Percentiles rank a stretch among this genome's conserved stretches.
Evolutionary conservation across 2,888 invertebrate species (phyloP).

Genomic region (Cantharis rustica): DNA sequence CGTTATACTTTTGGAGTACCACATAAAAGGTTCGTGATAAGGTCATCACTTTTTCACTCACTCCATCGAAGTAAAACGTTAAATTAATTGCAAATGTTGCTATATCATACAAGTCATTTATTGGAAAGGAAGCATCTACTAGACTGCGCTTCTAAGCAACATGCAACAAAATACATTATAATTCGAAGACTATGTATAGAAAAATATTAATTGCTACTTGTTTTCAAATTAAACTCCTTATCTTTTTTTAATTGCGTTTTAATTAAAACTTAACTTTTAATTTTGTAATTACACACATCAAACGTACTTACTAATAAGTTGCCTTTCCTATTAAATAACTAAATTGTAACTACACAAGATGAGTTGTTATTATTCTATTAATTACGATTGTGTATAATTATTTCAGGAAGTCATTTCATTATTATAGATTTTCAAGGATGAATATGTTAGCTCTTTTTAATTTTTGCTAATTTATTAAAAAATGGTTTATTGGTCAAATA

Average conservation of each 20-base stretch:
- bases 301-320: background rate
- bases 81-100: background rate
- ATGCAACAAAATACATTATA: background rate
- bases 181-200: background rate
- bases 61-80: background rate
- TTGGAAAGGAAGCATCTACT: background rate
- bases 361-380: conserved; percentile 2
- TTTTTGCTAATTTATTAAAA: background rate
- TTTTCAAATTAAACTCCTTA: background rate
- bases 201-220: background rate
- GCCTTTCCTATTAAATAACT: background rate
- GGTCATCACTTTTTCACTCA: background rate
- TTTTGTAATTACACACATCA: background rate
- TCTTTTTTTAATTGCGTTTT: background rate
- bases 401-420: conserved; percentile 6
- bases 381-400: background rate
- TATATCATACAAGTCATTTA: background rate
- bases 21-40: background rate
- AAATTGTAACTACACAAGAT: background rate
- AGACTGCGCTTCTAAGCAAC: background rate
- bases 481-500: background rate
- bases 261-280: background rate
- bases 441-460: background rate
- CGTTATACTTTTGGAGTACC: background rate
- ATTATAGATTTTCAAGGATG: background rate